These are phyloP conservation scores for Poliocrania exsul DNA, from an alignment of 2,797 vertebrate species.

Conservation along the genomic window DNA sequence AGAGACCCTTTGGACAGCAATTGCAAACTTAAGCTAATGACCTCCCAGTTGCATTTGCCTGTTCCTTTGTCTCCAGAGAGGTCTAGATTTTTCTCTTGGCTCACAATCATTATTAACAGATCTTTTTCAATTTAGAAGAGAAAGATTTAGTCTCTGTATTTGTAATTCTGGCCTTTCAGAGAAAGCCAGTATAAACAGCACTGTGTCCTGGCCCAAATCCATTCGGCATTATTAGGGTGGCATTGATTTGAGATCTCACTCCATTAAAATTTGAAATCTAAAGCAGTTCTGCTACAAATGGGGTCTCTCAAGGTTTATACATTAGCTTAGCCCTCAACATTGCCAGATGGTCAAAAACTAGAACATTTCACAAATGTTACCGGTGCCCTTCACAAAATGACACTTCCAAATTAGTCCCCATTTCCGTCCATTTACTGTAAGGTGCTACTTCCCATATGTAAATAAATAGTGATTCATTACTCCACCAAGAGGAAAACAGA, in stretches of 20 bases:
- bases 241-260: slow-evolving; percentile 58
- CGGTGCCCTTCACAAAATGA: slow-evolving; percentile 38
- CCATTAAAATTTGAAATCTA: slow-evolving; percentile 53
- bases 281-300: slow-evolving; percentile 47
- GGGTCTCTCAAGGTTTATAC: slow-evolving; percentile 46
- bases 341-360: slow-evolving; percentile 68
- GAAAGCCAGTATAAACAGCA: slow-evolving; percentile 30
- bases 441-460: background rate
- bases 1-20: slow-evolving; percentile 14
- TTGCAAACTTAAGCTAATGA: slow-evolving; percentile 13
- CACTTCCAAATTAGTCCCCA: slow-evolving; percentile 17
- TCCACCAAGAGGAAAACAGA: background rate
- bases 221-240: slow-evolving; percentile 15
- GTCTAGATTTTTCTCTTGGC: slow-evolving; percentile 38
- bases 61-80: background rate
- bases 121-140: slow-evolving; percentile 32
- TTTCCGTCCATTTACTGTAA: background rate
- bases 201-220: slow-evolving; percentile 32
- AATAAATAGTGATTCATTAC: background rate
- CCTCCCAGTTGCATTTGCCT: background rate
- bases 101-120: slow-evolving; percentile 32
- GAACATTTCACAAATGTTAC: slow-evolving; percentile 34
- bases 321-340: slow-evolving; percentile 36
- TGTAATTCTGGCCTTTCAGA: slow-evolving; percentile 23
- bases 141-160: slow-evolving; percentile 15